Evolutionary conservation across 37 sponge, comb jelly and placozoan genomes (phyloP).

Genomic region (Corticium candelabrum): DNA sequence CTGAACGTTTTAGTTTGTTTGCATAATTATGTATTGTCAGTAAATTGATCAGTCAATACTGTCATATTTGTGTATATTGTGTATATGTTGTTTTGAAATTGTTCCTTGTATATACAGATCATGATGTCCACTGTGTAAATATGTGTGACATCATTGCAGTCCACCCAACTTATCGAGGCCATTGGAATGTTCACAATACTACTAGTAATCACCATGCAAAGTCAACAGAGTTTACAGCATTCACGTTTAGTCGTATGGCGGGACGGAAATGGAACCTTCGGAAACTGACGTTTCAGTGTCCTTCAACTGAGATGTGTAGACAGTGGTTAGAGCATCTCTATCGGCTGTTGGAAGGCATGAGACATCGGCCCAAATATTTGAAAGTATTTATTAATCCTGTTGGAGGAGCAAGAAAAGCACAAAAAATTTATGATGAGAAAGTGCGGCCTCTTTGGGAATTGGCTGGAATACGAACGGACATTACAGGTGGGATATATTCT

Average conservation of each 20-base stretch:
- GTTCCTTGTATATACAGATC: too few species aligned
- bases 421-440: conserved; percentile 18
- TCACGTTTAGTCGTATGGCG: background rate
- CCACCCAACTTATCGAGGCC: too few species aligned
- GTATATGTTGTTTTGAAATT: too few species aligned
- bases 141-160: too few species aligned
- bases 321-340: background rate
- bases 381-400: conserved; percentile 54
- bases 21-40: too few species aligned
- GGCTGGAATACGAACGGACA: conserved; percentile 25
- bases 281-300: background rate
- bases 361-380: conserved; percentile 50
- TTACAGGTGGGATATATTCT: background rate
- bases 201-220: too few species aligned
- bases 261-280: background rate
- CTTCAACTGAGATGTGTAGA: background rate
- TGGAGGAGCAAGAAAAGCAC: conserved; percentile 30
- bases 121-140: too few species aligned
- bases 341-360: background rate
- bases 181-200: too few species aligned
- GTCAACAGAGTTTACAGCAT: background rate
- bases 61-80: too few species aligned
- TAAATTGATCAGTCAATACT: too few species aligned
- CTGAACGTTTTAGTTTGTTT: too few species aligned
- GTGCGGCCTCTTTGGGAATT: conserved; percentile 41